phyloP scores from a whole-genome alignment of 2,888 invertebrate species.

The Diarsia mendica region DNA sequence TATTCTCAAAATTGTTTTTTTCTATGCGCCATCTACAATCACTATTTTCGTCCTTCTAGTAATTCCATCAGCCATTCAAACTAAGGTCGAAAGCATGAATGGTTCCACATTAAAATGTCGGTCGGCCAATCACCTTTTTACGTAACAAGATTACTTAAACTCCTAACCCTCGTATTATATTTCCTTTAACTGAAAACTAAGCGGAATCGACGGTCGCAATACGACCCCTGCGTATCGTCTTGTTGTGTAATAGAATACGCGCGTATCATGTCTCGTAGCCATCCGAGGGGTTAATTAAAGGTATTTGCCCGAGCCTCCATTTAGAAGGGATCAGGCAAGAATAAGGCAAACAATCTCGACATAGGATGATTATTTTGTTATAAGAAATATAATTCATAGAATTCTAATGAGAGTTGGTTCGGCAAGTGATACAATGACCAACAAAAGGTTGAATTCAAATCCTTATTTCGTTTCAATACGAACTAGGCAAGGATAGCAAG shows the following conservation, averaged over 20 bases:
- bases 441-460: no score
- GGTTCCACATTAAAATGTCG: neutral
- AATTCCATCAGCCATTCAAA: conserved; percentile 6
- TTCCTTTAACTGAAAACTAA: conserved; percentile 4
- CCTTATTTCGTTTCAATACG: neutral
- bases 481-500: neutral
- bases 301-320: conserved; percentile 15
- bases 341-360: conserved; percentile 2
- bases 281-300: conserved; percentile 42
- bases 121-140: neutral
- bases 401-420: no score
- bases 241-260: conserved; percentile 43
- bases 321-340: conserved; percentile 39
- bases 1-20: conserved; percentile 4
- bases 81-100: neutral
- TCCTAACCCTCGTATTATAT: conserved; percentile 12
- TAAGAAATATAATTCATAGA: neutral
- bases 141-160: conserved; percentile 33
- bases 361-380: conserved; percentile 1
- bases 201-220: conserved; percentile 6
- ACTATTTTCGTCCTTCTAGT: neutral
- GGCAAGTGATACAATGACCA: no score
- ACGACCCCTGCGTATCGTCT: conserved; percentile 7
- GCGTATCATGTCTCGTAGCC: conserved; percentile 33
- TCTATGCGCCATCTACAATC: neutral